Percentiles rank a stretch among this genome's conserved stretches.
These are phyloP conservation scores for Apodemus sylvaticus DNA, from an alignment of 2,113 vertebrate genomes.

Conservation along the genomic window DNA sequence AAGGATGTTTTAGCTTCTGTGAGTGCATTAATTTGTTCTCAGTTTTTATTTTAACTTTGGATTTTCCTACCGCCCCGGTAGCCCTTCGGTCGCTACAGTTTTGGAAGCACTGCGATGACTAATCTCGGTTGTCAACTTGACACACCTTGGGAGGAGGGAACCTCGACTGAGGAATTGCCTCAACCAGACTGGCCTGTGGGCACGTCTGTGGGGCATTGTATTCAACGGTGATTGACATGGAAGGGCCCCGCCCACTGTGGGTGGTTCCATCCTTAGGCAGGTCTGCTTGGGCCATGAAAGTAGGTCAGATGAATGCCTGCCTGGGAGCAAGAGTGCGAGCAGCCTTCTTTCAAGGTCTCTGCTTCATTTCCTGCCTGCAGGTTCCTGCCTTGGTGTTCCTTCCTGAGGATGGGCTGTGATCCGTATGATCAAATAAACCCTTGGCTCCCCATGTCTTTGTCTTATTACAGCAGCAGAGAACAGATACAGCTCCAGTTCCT, in stretches of 20 bases:
- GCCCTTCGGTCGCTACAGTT: not conserved
- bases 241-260: not conserved
- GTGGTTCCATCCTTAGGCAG: not conserved
- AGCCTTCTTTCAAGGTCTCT: no score
- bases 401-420: not conserved
- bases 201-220: not conserved
- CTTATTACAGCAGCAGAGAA: not conserved
- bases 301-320: not conserved
- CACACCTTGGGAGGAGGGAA: not conserved
- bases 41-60: not conserved
- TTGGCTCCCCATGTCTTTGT: not conserved
- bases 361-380: not conserved
- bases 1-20: not conserved
- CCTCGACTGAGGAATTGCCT: not conserved
- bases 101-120: not conserved
- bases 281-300: not conserved
- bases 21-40: not conserved
- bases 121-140: not conserved
- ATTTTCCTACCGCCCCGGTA: not conserved
- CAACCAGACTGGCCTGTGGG: not conserved
- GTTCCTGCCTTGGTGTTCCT: not conserved
- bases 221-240: not conserved
- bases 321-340: not conserved
- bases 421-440: not conserved
- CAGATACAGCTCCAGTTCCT: no score